Conservation (phyloP, 2,113 vertebrate species). For the Antigone vipio region DNA sequence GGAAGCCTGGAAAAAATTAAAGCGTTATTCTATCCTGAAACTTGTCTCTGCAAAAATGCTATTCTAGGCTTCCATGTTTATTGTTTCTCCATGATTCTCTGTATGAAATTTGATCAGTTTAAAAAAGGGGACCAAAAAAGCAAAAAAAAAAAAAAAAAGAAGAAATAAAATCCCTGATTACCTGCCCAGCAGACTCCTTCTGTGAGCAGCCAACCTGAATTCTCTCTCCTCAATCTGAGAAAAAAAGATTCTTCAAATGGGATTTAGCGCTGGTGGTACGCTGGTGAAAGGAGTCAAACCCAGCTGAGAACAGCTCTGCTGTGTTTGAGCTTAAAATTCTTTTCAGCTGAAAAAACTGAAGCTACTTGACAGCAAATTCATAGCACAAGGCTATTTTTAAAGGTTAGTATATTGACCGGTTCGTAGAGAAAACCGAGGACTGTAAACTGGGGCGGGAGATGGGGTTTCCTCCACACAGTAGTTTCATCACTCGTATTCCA, state of each 20-base stretch:
- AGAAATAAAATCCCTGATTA: neutral
- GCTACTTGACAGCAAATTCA: neutral
- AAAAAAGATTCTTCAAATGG: neutral
- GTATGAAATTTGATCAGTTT: neutral
- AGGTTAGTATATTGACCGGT: neutral
- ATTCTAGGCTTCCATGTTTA: slow-evolving; percentile 49
- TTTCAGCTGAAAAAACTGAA: neutral
- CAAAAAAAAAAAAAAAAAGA: neutral
- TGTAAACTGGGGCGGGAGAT: neutral
- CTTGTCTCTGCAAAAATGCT: slow-evolving; percentile 52
- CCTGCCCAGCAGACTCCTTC: neutral
- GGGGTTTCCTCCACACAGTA: neutral
- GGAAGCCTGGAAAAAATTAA: slow-evolving; percentile 66
- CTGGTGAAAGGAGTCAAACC: neutral
- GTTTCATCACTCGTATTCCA: neutral
- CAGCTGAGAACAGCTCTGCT: neutral
- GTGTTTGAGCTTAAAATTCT: neutral
- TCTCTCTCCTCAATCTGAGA: neutral
- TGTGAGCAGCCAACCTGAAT: neutral
- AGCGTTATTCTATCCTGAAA: slow-evolving; percentile 51
- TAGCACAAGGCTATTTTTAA: neutral
- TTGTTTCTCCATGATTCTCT: slow-evolving; percentile 12
- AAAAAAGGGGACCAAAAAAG: neutral
- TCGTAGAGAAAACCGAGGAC: neutral
- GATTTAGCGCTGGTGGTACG: neutral